These are phyloP conservation scores for Tenthredo notha DNA, from an alignment of 2,888 invertebrate genomes.

Conservation along the genomic window DNA sequence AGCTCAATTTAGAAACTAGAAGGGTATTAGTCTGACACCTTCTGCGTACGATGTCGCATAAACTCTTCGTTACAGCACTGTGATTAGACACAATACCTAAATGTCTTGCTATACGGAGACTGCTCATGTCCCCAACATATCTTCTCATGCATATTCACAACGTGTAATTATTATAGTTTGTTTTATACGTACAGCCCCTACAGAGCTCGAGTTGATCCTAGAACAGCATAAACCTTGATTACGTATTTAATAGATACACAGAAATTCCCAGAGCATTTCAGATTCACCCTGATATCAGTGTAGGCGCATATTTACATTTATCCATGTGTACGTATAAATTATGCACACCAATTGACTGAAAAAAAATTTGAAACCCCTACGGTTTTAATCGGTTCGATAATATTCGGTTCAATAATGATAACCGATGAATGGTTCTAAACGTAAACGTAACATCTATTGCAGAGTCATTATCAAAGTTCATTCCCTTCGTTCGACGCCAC, in stretches of 20 bases:
- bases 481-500: not conserved
- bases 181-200: not conserved
- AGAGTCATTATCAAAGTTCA: not conserved
- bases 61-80: slow-evolving; percentile 30
- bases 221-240: slow-evolving; percentile 36
- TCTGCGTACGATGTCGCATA: not conserved
- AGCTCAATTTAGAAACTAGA: not conserved
- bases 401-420: not conserved
- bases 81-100: slow-evolving; percentile 36
- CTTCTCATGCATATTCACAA: slow-evolving; percentile 42
- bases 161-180: slow-evolving; percentile 35
- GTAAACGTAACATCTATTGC: not conserved
- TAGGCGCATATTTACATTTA: not conserved
- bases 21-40: not conserved
- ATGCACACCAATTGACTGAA: not conserved
- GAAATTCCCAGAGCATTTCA: slow-evolving; percentile 8
- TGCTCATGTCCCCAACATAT: not conserved
- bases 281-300: not conserved
- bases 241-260: not conserved
- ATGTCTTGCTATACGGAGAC: slow-evolving; percentile 1
- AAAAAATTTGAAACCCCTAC: not conserved
- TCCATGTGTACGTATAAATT: not conserved
- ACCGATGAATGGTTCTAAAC: not conserved
- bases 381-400: not conserved
- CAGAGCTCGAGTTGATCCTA: slow-evolving; percentile 18